phyloP scores from a whole-genome alignment of 2,113 vertebrate genomes.

The Panthera leo region DNA sequence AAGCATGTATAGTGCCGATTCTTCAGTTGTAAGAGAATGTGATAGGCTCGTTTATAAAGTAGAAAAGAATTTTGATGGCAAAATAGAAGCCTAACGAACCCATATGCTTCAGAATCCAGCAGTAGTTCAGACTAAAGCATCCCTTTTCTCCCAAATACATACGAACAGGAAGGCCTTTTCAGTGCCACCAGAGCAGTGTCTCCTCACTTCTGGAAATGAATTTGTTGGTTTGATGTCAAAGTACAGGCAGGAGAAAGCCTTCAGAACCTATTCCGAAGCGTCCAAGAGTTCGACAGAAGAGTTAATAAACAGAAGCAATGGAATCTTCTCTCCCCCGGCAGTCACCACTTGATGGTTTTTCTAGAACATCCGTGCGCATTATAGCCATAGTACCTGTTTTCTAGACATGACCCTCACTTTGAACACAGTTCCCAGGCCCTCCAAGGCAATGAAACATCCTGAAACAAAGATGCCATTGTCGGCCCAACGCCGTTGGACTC shows the following conservation, averaged over 20 bases:
- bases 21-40: not conserved
- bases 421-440: not conserved
- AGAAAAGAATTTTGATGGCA: not conserved
- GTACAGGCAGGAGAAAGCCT: not conserved
- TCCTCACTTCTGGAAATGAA: slow-evolving; percentile 25
- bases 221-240: slow-evolving; percentile 15
- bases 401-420: slow-evolving; percentile 4
- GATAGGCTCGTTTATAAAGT: not conserved
- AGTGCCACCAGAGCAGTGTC: not conserved
- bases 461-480: not conserved
- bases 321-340: not conserved
- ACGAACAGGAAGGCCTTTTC: not conserved
- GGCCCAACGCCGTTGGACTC: not conserved
- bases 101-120: not conserved
- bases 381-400: not conserved
- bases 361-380: not conserved
- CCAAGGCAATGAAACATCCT: not conserved
- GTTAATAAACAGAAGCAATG: not conserved
- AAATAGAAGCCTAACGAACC: not conserved
- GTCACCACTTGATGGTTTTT: not conserved
- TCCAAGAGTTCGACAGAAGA: slow-evolving; percentile 19
- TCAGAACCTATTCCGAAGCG: not conserved
- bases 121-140: not conserved
- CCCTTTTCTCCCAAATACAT: not conserved
- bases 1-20: not conserved